Evolutionary conservation across 2,888 invertebrate genomes (phyloP), one percentile per base, ranked within the genome.

Genomic region (Hemithea aestivaria): DNA sequence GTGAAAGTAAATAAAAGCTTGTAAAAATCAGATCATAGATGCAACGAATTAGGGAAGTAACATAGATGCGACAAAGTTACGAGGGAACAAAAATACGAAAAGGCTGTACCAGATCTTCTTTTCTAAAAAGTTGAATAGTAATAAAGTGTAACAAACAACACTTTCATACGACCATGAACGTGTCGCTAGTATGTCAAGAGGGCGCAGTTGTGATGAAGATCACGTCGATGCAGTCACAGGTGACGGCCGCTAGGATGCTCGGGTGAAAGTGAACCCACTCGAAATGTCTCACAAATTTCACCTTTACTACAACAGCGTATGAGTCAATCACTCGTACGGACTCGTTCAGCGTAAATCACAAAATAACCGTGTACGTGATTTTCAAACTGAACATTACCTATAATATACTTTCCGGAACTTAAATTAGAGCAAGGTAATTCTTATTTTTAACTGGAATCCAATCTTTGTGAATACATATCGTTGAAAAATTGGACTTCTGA

Each of bases 81-180:
- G n/a, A n/a, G n/a, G n/a, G n/a, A n/a, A n/a, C n/a, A n/a, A n/a
- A n/a, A n/a, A n/a, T n/a, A n/a, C n/a, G n/a, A n/a, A n/a, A n/a
- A n/a, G n/a, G n/a, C n/a, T n/a, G n/a, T n/a, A n/a, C n/a, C n/a
- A n/a, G n/a, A n/a, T n/a, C n/a, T n/a, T n/a, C n/a, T n/a, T n/a
- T n/a, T n/a, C n/a, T n/a, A n/a, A n/a, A n/a, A n/a, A n/a, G n/a
- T n/a, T n/a, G n/a, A n/a, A n/a, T n/a, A n/a, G n/a, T n/a, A 36
- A 48, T 44, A 48, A 39, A 40, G 46, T 45, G 27, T 32, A 43
- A 23, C 34, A 40, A 33, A 39, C 36, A 40, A 49, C 58, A 73
- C 79, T 79, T 78, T 78, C 77, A 55, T 69, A 62, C 52, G 72
- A 58, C 71, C 73, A 64, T 73, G 73, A 72, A 70, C 53, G 44